Percentiles rank a stretch among this genome's conserved stretches.
phyloP scores from a whole-genome alignment of 1,140 invertebrate genomes.

The Littorina saxatilis region DNA sequence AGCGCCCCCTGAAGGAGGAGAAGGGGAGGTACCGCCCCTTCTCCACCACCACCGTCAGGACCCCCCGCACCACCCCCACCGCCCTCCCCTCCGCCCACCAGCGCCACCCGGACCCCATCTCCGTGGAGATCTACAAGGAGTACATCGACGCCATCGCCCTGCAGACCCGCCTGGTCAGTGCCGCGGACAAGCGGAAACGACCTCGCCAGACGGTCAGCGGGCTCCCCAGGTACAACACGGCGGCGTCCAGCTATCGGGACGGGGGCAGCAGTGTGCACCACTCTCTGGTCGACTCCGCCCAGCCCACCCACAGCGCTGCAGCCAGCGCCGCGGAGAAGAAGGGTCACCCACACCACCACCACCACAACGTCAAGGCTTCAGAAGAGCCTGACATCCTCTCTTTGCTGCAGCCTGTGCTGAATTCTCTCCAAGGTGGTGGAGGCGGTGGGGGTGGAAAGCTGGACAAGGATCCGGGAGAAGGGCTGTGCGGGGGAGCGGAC shows the following conservation, averaged over 20 bases:
- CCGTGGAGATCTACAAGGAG: constrained; percentile 29
- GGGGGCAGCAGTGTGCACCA: not conserved
- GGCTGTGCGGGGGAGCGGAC: not conserved
- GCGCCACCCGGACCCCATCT: not conserved
- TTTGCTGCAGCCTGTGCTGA: not conserved
- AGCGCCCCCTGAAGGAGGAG: constrained; percentile 18
- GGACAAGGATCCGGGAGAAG: too few relatives aligned
- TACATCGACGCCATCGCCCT: constrained; percentile 33
- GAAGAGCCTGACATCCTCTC: not conserved
- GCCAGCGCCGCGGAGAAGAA: not conserved
- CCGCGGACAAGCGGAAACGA: constrained; percentile 5
- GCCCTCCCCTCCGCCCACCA: not conserved
- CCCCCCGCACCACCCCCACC: not conserved
- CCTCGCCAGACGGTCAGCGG: constrained; percentile 8
- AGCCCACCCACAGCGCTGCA: not conserved
- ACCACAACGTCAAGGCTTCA: not conserved
- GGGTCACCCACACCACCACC: too few relatives aligned
- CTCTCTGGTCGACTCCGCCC: constrained; percentile 9
- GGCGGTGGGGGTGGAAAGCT: too few relatives aligned
- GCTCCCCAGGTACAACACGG: constrained; percentile 16
- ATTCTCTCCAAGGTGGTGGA: too few relatives aligned
- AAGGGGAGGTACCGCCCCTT: constrained; percentile 18
- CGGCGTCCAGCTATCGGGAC: constrained; percentile 11
- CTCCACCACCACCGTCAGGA: constrained; percentile 23
- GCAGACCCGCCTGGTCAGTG: constrained; percentile 24